Evolutionary conservation across 2,113 vertebrate species (phyloP), one percentile per base, ranked within the genome.

Genomic region (Nerophis lumbriciformis): DNA sequence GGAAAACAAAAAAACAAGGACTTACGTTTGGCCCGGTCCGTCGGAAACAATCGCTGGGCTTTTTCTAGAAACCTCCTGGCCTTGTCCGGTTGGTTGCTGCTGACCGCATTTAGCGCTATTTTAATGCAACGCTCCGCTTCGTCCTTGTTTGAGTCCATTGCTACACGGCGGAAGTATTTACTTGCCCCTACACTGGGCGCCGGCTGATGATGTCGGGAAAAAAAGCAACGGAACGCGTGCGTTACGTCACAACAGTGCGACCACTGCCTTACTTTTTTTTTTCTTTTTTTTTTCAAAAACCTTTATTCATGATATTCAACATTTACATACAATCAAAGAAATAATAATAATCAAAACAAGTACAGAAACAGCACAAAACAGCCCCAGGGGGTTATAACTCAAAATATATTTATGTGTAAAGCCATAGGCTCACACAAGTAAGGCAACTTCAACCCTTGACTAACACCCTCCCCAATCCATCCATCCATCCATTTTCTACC

Each of bases 121-220:
- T 90, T 90, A 39, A 96, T 93, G 83, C 95, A 98, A 75, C 94
- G 94, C 75, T 94, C 94, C 59, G 94, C 96, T 91, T 97, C 96
- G 90, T 97, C 95, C 93, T 95, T 93, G 93, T 98, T 98, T 90
- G 94, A 96, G 87, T 97, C 96, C 96, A 98, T 97, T 89, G 87
- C 92, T 89, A 87, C 71, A 82, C 71, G 83, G 80, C 87, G 82
- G 84, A 86, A 88, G 75, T 86, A 80, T 89, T 90, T 88, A 88
- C 87, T 75, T 81, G 69, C 61, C 64, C 47, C 15, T 0, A 12
- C 35, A 44, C 38, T 13, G 15, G 87, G 47, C 87, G 82, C 87
- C 9, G 13, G 19, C 15, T 8, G 53, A 83, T 87, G 87, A 84
- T 87, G 86, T 53, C 0, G 2, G 28, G 2, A 0, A 1, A 4